Percentiles rank a stretch among this genome's conserved stretches.
Conservation (phyloP, 2,113 vertebrate species). For the Balaeniceps rex region DNA sequence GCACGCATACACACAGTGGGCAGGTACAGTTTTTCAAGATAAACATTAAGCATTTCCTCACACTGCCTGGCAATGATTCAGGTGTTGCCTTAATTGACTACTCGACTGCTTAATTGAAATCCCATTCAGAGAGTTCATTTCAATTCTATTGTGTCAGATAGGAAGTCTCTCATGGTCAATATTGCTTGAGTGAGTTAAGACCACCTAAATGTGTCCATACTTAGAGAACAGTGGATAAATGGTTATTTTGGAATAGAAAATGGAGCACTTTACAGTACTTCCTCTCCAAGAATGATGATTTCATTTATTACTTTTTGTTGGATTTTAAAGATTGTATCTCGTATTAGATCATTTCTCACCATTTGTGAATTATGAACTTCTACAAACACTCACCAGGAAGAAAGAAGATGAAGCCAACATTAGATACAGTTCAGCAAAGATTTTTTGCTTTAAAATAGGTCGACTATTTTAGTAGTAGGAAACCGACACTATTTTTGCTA, state of each 20-base stretch:
- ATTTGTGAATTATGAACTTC: background rate
- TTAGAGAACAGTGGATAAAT: background rate
- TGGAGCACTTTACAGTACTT: background rate
- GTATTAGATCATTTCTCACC: background rate
- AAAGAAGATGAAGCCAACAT: background rate
- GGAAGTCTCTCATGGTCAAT: background rate
- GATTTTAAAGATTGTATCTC: background rate
- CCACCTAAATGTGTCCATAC: background rate
- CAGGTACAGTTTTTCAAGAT: background rate
- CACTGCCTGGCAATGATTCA: background rate
- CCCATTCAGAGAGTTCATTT: background rate
- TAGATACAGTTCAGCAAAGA: background rate
- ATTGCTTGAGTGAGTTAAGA: background rate
- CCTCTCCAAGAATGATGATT: background rate
- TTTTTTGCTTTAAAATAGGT: background rate
- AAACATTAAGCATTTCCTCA: background rate
- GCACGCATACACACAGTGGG: background rate
- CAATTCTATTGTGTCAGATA: background rate
- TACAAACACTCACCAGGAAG: background rate
- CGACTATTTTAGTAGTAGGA: background rate
- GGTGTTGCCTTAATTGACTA: background rate
- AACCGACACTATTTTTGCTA: background rate
- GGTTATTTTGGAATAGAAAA: background rate
- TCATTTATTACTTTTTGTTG: background rate
- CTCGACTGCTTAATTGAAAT: background rate